Evolutionary conservation across 2,113 vertebrate genomes (phyloP), one percentile per base, ranked within the genome.

Genomic region (Choloepus hoffmanni): DNA sequence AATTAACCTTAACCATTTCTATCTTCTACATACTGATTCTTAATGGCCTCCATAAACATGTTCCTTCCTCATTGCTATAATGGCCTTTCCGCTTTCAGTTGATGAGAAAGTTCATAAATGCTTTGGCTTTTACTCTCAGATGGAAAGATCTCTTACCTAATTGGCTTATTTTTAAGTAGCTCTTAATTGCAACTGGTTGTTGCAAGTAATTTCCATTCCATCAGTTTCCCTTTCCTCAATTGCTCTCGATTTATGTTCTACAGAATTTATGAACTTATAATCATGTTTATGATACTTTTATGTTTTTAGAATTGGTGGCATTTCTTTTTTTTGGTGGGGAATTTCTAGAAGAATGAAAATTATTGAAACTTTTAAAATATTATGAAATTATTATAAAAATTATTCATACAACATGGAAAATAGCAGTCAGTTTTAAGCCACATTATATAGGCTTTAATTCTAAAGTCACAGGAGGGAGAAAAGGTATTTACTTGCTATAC

Each of bases 41-140:
- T 78, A 94, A 94, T 78, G 23, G 60, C 3, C 63, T 92, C 40
- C 60, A 78, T 53, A 92, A 88, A 85, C 88, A 45, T 90, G 33
- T 81, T 94, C 24, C 21, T 91, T 96, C 88, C 67, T 74, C 50
- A 55, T 76, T 89, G 23, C 45, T 85, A 10, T 92, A 83, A 94
- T 67, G 36, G 36, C 36, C 68, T 96, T 96, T 85, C 68, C 33
- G 84, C 68, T 85, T 95, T 86, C 78, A 90, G 36, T 63, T 94
- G 86, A 94, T 84, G 90, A 95, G 73, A 84, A 90, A 92, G 36
- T 85, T 89, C 70, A 84, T 73, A 89, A 95, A 92, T 90, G 33
- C 58, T 72, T 96, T 91, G n/a, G 73, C 58, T 89, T 97, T 73
- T 67, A 79, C 65, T 84, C 14, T 94, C 55, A 92, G 53, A 90